phyloP scores from a whole-genome alignment of 2,888 invertebrate species.

The Carabus problematicus region DNA sequence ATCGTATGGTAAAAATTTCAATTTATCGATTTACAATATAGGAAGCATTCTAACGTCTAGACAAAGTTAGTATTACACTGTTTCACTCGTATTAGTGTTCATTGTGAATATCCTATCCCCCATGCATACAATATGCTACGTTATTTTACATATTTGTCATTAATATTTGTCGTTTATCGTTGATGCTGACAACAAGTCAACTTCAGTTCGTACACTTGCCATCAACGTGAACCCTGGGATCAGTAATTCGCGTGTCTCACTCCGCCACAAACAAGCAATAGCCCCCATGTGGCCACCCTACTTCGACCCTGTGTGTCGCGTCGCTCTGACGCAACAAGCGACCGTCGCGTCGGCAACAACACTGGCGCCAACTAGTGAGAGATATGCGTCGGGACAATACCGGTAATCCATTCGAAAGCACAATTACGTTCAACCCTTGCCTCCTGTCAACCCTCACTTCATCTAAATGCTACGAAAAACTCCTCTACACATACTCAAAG shows the following conservation, averaged over 20 bases:
- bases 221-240: neutral
- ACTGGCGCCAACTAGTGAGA: conserved; percentile 18
- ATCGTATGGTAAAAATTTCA: too few species aligned
- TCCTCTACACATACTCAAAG: too few species aligned
- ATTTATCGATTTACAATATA: too few species aligned
- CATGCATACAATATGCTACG: too few species aligned
- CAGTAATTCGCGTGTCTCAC: conserved; percentile 21
- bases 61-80: too few species aligned
- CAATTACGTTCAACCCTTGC: too few species aligned
- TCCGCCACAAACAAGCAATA: neutral
- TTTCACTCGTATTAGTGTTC: too few species aligned
- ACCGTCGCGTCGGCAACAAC: conserved; percentile 19
- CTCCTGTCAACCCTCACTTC: too few species aligned
- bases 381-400: neutral
- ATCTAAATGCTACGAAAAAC: too few species aligned
- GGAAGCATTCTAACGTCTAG: too few species aligned
- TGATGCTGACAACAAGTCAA: conserved; percentile 25
- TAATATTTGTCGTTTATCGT: neutral
- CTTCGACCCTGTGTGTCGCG: neutral
- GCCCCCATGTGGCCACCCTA: neutral
- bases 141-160: too few species aligned
- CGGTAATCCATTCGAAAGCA: neutral
- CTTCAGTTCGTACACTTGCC: conserved; percentile 18
- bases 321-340: conserved; percentile 37
- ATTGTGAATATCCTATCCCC: too few species aligned